Evolutionary conservation across 2,113 vertebrate species (phyloP).

Genomic region (Recurvirostra avosetta): DNA sequence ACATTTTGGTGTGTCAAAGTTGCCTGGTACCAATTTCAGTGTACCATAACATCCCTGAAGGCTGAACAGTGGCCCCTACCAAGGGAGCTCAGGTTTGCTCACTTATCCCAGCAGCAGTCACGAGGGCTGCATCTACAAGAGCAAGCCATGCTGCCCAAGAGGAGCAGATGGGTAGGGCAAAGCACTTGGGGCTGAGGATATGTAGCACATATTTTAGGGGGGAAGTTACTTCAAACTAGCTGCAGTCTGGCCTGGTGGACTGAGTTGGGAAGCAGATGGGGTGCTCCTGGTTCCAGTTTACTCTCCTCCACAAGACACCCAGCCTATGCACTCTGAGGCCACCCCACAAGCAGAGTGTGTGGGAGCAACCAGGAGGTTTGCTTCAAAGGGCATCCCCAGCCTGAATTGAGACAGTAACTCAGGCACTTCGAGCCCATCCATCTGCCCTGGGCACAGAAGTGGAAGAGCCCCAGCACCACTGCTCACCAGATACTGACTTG

Average conservation of each 20-base stretch:
- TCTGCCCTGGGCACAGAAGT: neutral
- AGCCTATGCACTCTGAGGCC: neutral
- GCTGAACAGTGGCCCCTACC: neutral
- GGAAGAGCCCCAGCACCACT: neutral
- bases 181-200: fast-evolving
- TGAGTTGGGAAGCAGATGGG: neutral
- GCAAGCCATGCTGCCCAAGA: neutral
- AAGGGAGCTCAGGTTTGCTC: neutral
- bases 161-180: neutral
- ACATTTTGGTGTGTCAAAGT: neutral
- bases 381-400: neutral
- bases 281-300: neutral
- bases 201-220: neutral
- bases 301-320: neutral
- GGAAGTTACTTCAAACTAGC: neutral
- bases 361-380: neutral
- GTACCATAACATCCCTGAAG: neutral
- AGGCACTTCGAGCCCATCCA: neutral
- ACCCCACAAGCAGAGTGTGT: neutral
- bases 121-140: neutral
- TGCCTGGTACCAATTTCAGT: neutral
- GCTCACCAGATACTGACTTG: neutral
- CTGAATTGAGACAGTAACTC: neutral
- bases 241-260: neutral
- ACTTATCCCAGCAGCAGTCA: neutral